Evolutionary conservation across 2,113 vertebrate genomes (phyloP).

Genomic region (Gallinago jamesoni): DNA sequence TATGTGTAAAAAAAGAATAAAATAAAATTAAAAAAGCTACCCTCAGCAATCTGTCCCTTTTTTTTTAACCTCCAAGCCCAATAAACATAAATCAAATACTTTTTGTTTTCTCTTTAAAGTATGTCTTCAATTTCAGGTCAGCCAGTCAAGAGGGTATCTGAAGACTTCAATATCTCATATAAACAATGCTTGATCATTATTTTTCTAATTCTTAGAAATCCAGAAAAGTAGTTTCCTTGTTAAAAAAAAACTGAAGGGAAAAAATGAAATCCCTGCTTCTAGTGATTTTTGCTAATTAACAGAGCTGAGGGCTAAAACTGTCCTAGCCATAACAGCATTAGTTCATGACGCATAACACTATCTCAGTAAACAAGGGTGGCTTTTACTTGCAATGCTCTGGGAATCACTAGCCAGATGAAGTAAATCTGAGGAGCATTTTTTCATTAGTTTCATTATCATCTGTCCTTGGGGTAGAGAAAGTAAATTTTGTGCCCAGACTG

Average conservation of each 20-base stretch:
- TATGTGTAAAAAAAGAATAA: not conserved
- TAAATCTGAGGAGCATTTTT: not conserved
- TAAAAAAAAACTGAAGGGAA: not conserved
- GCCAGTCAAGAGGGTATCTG: not conserved
- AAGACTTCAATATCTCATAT: not conserved
- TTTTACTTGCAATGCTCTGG: not conserved
- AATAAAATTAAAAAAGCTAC: not conserved
- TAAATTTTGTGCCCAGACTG: not conserved
- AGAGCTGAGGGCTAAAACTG: not conserved
- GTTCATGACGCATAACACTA: not conserved
- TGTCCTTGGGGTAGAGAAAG: not conserved
- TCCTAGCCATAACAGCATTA: not conserved
- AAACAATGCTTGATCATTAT: not conserved
- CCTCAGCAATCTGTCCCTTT: not conserved
- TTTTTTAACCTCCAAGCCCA: not conserved
- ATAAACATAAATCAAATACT: not conserved
- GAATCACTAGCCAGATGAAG: not conserved
- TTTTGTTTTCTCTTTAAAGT: not conserved
- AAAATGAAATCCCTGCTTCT: not conserved
- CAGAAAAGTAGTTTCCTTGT: not conserved
- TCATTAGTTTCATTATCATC: not conserved
- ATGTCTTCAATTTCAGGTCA: not conserved
- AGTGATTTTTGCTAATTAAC: not conserved
- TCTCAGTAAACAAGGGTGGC: not conserved
- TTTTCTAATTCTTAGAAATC: not conserved